phyloP scores from a whole-genome alignment of 1,140 invertebrate genomes.

The Nilaparvata lugens region DNA sequence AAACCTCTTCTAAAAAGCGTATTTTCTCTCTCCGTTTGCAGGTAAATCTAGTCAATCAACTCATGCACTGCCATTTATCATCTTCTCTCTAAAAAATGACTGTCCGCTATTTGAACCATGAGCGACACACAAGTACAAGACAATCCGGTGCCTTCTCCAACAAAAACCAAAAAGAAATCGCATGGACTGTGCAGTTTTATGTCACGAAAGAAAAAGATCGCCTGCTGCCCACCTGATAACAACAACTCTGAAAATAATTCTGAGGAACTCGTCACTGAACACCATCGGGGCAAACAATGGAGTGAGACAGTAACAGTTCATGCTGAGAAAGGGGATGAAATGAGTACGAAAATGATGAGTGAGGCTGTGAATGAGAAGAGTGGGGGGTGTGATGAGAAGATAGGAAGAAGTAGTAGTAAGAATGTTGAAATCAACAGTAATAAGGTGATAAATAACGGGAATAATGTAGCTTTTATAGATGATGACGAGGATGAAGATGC shows the following conservation, averaged over 20 bases:
- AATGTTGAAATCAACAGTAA: background rate
- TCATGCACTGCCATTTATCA: too few species aligned
- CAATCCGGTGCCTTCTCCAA: background rate
- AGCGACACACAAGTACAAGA: background rate
- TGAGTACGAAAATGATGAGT: background rate
- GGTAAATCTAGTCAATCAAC: too few species aligned
- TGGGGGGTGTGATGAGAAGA: background rate
- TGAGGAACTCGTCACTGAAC: conserved; percentile 1
- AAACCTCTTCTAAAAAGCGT: too few species aligned
- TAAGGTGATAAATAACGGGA: background rate
- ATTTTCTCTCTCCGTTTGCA: too few species aligned
- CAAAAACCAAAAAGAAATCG: conserved; percentile 12
- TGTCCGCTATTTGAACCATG: conserved; percentile 1
- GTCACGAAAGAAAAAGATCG: conserved; percentile 12
- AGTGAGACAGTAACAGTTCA: background rate
- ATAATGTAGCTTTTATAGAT: background rate
- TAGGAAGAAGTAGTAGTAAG: background rate
- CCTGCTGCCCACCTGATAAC: conserved; percentile 15
- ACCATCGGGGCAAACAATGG: background rate
- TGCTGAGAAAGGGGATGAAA: background rate
- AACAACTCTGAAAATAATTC: conserved; percentile 7
- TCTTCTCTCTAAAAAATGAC: too few species aligned
- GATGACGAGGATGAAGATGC: background rate
- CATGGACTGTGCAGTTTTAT: conserved; percentile 9
- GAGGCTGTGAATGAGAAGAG: background rate